Base-by-base conservation (phyloP, 2,113 vertebrate species). In the Mystacornis crossleyi region DNA sequence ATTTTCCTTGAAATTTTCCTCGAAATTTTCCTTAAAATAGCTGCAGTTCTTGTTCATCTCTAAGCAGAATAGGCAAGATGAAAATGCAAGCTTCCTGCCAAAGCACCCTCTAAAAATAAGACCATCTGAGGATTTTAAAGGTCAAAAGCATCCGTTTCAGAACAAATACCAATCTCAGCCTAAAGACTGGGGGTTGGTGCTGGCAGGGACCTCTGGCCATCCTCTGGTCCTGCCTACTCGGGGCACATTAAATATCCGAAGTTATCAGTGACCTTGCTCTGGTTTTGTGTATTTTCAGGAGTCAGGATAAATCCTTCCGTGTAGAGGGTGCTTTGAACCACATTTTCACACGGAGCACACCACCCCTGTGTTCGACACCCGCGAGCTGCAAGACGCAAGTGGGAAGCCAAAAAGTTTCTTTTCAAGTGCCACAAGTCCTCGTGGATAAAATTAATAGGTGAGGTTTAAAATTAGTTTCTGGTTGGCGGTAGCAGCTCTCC, bases 261-360 rank as follows among this genome's bases (percentile, higher is more conserved):
- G 31, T 0, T 1, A 29, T 40, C 31, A 4, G 2, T 86, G 72
- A 9, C 9, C 89, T 55, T 73, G 33, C 51, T 69, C 23, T 82
- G 19, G 2, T 55, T 89, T 23, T 97, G 15, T 97, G 18, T 70
- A 61, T 89, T 95, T 43, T 47, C 97, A 99, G 99, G 98, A 99
- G 99, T 95, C 99, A 99, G 95, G 98, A 99, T 97, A 99, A 99
- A 93, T 97, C 99, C 31, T 99, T 99, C 97, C 97, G 98, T 62
- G 81, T 99, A 18, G 98, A 98, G 90, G 99, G 98, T 53, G 99
- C 98, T 80, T 93, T 99, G 97, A 98, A 98, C 75, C 99, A 99
- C 54, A 26, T 99, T 86, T 99, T 99, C 84, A 99, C 98, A 17
- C 96, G 90, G 67, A 99, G 99, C 92, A 89, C 94, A 17, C 98